phyloP scores from a whole-genome alignment of 2,113 vertebrate species.

The Chlamydotis undulata region DNA sequence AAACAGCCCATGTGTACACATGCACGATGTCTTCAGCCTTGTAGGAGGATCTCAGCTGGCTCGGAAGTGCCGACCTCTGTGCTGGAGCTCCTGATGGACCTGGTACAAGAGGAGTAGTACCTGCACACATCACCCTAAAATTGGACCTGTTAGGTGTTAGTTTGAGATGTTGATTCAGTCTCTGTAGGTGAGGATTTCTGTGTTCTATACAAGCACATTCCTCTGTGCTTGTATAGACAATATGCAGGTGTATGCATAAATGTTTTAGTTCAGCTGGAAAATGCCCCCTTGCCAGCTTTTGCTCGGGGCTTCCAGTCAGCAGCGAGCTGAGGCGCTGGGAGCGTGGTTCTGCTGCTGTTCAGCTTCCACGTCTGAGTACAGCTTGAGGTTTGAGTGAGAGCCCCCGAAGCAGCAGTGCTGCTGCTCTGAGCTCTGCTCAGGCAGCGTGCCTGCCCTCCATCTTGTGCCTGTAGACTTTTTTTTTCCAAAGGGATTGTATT shows the following conservation, averaged over 20 bases:
- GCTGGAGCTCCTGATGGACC: not conserved
- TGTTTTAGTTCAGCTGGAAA: not conserved
- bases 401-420: not conserved
- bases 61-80: not conserved
- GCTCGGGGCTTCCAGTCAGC: not conserved
- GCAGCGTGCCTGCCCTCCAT: not conserved
- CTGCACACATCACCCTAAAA: not conserved
- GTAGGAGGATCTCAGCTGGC: not conserved
- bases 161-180: not conserved
- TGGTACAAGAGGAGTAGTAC: not conserved
- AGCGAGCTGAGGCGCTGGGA: not conserved
- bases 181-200: not conserved
- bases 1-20: no score
- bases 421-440: not conserved
- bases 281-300: accelerated
- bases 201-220: not conserved
- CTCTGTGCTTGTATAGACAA: not conserved
- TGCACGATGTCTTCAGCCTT: not conserved
- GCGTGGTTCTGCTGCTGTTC: not conserved
- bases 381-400: not conserved
- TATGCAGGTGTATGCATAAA: not conserved
- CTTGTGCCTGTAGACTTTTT: not conserved
- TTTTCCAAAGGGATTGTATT: not conserved
- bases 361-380: not conserved
- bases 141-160: not conserved